phyloP scores from a whole-genome alignment of 2,888 invertebrate species.

The Pseudanteris insignis region DNA sequence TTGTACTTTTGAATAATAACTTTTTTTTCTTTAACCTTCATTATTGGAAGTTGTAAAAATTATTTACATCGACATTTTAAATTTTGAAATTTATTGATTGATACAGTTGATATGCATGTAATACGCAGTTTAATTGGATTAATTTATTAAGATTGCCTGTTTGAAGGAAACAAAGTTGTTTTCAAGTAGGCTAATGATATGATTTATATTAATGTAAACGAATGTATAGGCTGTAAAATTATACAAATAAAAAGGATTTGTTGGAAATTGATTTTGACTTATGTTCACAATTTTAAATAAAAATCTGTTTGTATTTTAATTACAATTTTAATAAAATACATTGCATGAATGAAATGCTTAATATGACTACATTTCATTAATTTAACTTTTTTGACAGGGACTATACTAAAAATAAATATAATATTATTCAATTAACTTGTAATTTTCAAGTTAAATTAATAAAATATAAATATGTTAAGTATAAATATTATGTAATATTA shows the following conservation, averaged over 20 bases:
- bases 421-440: no score
- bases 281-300: no score
- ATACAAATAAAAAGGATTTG: slow-evolving; percentile 42
- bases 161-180: slow-evolving; percentile 13
- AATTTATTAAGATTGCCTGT: slow-evolving; percentile 21
- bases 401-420: no score
- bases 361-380: not conserved
- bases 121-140: slow-evolving; percentile 31
- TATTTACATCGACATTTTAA: slow-evolving; percentile 2
- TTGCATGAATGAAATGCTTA: no score
- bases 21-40: no score
- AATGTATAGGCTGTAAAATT: slow-evolving; percentile 39
- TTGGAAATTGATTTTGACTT: slow-evolving; percentile 16
- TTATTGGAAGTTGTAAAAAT: not conserved
- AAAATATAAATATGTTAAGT: no score
- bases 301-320: no score
- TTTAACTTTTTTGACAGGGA: not conserved
- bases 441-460: no score
- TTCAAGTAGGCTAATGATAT: slow-evolving; percentile 36
- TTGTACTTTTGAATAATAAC: slow-evolving; percentile 5
- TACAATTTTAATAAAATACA: no score
- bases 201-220: slow-evolving; percentile 31
- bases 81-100: no score
- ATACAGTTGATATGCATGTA: slow-evolving; percentile 28
- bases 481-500: no score